phyloP scores from a whole-genome alignment of 2,797 vertebrate genomes.

The Schizopygopsis malacanthus region DNA sequence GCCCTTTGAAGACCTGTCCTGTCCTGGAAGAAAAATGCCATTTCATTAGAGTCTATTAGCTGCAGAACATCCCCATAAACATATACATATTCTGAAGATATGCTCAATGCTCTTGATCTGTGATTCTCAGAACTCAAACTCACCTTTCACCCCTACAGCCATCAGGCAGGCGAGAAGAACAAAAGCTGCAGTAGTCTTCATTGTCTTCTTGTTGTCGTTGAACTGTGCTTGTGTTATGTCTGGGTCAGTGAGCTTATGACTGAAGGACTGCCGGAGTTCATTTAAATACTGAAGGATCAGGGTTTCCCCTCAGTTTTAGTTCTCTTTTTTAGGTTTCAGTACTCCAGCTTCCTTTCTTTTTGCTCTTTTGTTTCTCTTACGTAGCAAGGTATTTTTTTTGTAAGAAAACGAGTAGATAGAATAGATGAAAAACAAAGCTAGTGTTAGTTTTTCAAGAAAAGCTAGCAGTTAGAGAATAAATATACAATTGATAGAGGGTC shows the following conservation, averaged over 20 bases:
- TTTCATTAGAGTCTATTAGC: neutral
- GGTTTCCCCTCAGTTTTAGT: neutral
- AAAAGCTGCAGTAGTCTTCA: slow-evolving; percentile 41
- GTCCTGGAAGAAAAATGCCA: slow-evolving; percentile 9
- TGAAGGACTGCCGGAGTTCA: neutral
- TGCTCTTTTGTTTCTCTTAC: neutral
- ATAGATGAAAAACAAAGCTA: too few relatives aligned
- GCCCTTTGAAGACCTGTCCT: neutral
- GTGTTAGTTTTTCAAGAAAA: too few relatives aligned
- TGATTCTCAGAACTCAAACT: slow-evolving; percentile 4
- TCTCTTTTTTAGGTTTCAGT: neutral
- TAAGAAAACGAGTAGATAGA: too few relatives aligned
- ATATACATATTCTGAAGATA: neutral
- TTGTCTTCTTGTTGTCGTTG: slow-evolving; percentile 10
- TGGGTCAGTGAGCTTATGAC: slow-evolving; percentile 25
- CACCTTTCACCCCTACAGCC: slow-evolving; percentile 26
- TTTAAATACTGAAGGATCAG: slow-evolving; percentile 31
- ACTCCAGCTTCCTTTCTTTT: neutral
- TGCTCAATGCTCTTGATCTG: neutral
- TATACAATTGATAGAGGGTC: too few relatives aligned
- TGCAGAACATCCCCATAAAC: neutral
- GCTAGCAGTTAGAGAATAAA: too few relatives aligned
- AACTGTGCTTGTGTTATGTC: neutral
- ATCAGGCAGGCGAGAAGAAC: slow-evolving; percentile 35
- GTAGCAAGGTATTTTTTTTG: too few relatives aligned